Evolutionary conservation across 2,797 vertebrate species (phyloP).

Genomic region (Eremophila alpestris): DNA sequence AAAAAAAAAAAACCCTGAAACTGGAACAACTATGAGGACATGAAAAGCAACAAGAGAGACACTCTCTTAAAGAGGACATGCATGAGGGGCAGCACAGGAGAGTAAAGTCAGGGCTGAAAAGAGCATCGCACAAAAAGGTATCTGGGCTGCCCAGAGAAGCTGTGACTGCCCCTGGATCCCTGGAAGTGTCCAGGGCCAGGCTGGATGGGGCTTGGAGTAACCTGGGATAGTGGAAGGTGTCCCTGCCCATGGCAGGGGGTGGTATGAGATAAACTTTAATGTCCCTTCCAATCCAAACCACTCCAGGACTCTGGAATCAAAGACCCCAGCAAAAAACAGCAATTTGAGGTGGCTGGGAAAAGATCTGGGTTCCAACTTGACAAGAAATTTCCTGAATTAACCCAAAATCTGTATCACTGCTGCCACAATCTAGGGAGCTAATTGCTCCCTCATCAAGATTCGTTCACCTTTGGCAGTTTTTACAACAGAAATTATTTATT

Average conservation of each 20-base stretch:
- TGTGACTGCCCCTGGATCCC: neutral
- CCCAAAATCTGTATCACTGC: neutral
- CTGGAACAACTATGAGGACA: neutral
- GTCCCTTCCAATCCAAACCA: neutral
- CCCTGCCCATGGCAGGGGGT: neutral
- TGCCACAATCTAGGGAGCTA: neutral
- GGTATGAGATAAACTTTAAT: neutral
- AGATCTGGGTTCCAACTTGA: neutral
- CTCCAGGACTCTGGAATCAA: neutral
- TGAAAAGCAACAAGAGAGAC: neutral
- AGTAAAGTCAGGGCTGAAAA: neutral
- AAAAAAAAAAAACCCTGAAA: neutral
- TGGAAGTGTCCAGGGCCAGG: neutral
- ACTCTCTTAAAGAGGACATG: too few relatives aligned
- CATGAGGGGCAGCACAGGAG: neutral
- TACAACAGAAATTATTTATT: neutral
- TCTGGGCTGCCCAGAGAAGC: neutral
- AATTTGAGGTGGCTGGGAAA: neutral
- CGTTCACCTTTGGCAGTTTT: neutral
- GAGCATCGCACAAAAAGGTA: neutral
- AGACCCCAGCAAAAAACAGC: neutral
- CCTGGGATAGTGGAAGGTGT: neutral
- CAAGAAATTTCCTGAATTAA: neutral
- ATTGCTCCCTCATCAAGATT: neutral
- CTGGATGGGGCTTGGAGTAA: fast-evolving